phyloP scores from a whole-genome alignment of 2,113 vertebrate genomes.

The Pipa parva region DNA sequence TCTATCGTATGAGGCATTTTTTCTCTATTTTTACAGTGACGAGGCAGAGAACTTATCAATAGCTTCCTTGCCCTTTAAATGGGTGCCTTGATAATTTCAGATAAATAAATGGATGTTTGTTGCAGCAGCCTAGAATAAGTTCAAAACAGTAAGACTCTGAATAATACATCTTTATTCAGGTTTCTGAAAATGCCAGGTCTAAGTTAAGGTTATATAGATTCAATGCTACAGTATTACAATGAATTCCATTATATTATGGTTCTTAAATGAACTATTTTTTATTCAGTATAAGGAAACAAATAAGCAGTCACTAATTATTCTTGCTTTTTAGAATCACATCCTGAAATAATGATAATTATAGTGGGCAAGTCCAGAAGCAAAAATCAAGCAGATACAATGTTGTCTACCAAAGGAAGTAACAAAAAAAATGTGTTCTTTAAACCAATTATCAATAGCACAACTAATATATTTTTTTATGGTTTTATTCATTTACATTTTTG shows the following conservation, averaged over 20 bases:
- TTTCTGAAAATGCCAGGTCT: too few relatives aligned
- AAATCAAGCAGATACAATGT: not conserved
- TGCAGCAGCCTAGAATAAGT: too few relatives aligned
- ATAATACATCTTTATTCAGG: too few relatives aligned
- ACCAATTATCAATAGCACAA: not conserved
- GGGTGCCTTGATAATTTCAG: too few relatives aligned
- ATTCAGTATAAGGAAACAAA: not conserved
- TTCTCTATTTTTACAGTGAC: too few relatives aligned
- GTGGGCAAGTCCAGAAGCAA: not conserved
- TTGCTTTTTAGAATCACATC: not conserved
- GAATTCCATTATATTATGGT: not conserved
- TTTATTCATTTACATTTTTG: not conserved
- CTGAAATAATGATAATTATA: not conserved
- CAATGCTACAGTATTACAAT: too few relatives aligned
- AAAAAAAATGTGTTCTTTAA: not conserved
- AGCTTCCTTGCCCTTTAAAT: too few relatives aligned
- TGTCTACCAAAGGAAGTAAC: not conserved
- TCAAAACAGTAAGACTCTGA: too few relatives aligned
- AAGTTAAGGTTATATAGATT: too few relatives aligned
- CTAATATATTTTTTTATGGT: not conserved
- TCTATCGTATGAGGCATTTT: too few relatives aligned
- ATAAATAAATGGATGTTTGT: too few relatives aligned
- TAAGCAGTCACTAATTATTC: not conserved
- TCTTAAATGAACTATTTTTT: not conserved
- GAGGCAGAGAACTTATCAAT: too few relatives aligned